Percentiles rank a stretch among this genome's conserved stretches.
These are phyloP conservation scores for Limnothrissa miodon DNA, from an alignment of 2,113 vertebrate genomes.

Conservation along the genomic window DNA sequence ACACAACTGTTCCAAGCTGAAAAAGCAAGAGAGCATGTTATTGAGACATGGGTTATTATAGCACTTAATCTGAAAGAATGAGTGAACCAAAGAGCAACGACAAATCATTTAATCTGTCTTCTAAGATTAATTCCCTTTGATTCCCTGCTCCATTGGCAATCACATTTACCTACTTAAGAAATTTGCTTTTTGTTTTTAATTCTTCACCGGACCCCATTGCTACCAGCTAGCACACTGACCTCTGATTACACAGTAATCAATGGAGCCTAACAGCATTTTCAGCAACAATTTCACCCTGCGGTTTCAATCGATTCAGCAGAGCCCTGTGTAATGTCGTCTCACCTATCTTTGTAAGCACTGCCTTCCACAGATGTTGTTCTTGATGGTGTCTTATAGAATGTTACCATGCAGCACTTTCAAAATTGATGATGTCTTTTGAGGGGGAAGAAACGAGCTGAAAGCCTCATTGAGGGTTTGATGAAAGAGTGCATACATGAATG, in stretches of 20 bases:
- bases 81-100: neutral
- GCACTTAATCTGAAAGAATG: constrained; percentile 13
- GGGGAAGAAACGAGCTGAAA: neutral
- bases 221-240: constrained; percentile 15
- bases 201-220: neutral
- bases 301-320: neutral
- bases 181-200: neutral
- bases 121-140: neutral
- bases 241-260: constrained; percentile 26
- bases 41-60: constrained; percentile 28
- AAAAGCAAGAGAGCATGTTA: constrained; percentile 42
- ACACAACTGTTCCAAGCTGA: constrained; percentile 57
- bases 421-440: neutral
- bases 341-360: constrained; percentile 14
- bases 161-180: neutral
- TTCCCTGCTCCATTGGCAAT: neutral
- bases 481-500: neutral
- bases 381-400: neutral
- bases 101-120: neutral
- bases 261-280: constrained; percentile 3
- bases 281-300: constrained; percentile 13
- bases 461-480: neutral
- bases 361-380: neutral
- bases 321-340: neutral
- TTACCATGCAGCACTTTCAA: neutral